Conservation (phyloP, 35 echinoderm and acorn worm species). For the Ptychodera flava region DNA sequence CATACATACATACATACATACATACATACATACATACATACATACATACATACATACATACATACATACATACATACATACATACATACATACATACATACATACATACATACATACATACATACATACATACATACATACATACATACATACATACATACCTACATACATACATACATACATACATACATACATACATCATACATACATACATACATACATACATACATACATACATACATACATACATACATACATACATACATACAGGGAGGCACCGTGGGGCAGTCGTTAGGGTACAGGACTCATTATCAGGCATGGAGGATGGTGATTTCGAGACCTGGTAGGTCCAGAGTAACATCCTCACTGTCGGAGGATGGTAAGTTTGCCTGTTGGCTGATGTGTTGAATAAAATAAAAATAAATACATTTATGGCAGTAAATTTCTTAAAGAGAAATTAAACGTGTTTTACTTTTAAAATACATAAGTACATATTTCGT, state of each 20-base stretch:
- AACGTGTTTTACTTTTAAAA: no score
- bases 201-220: slow-evolving; percentile 2
- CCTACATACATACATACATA: background rate
- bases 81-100: slow-evolving; percentile 2
- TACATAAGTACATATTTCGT: no score
- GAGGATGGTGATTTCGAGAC: no score
- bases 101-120: slow-evolving; percentile 2
- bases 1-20: background rate
- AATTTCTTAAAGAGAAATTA: no score
- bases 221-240: slow-evolving; percentile 2
- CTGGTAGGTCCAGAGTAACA: no score
- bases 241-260: slow-evolving; percentile 2
- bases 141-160: slow-evolving; percentile 2
- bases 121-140: slow-evolving; percentile 2
- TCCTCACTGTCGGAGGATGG: no score
- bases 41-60: background rate
- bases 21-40: background rate
- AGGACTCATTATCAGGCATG: no score
- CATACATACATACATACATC: background rate
- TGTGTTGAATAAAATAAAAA: no score
- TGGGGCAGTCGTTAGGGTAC: no score
- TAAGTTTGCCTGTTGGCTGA: no score
- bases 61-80: background rate
- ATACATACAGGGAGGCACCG: background rate
- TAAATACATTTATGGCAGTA: no score